Conservation (phyloP, 1,140 invertebrate species). For the Magallana angulata region DNA sequence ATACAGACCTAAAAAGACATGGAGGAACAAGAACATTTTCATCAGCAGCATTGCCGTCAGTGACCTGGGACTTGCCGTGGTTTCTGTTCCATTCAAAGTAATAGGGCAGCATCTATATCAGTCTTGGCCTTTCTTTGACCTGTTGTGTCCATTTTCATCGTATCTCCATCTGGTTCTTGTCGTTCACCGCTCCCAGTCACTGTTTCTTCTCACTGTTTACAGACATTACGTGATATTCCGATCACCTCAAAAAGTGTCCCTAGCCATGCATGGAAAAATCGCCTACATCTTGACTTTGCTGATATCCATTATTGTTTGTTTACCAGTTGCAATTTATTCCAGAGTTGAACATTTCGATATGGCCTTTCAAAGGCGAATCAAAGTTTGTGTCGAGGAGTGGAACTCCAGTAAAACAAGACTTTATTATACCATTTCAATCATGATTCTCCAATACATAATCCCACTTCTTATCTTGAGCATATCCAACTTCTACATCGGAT, state of each 20-base stretch:
- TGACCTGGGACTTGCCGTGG: conserved; percentile 36
- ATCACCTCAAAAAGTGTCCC: conserved; percentile 38
- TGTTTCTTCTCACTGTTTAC: conserved; percentile 40
- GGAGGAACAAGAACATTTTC: conserved; percentile 22
- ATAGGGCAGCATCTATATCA: conserved; percentile 44
- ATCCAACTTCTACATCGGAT: conserved; percentile 45
- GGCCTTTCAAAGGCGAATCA: conserved; percentile 27
- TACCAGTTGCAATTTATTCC: conserved; percentile 43
- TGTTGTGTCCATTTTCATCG: conserved; percentile 42
- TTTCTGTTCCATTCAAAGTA: conserved; percentile 45
- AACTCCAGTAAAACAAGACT: not conserved
- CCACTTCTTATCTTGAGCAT: conserved; percentile 39
- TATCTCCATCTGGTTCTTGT: conserved; percentile 47
- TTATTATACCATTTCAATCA: conserved; percentile 42
- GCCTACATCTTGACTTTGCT: conserved; percentile 30
- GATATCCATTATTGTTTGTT: not conserved
- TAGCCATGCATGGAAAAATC: conserved; percentile 25
- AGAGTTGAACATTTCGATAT: conserved; percentile 29
- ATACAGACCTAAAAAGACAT: not conserved
- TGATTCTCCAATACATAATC: conserved; percentile 49
- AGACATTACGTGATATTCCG: conserved; percentile 46
- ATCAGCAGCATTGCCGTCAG: conserved; percentile 47
- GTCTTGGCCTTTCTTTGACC: conserved; percentile 37
- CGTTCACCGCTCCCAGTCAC: conserved; percentile 28
- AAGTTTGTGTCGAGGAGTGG: conserved; percentile 46